A percentile compares a stretch with the other conserved stretches of the same genome.
Evolutionary conservation across 2,113 vertebrate genomes (phyloP).

Genomic region (Anarrhichthys ocellatus): DNA sequence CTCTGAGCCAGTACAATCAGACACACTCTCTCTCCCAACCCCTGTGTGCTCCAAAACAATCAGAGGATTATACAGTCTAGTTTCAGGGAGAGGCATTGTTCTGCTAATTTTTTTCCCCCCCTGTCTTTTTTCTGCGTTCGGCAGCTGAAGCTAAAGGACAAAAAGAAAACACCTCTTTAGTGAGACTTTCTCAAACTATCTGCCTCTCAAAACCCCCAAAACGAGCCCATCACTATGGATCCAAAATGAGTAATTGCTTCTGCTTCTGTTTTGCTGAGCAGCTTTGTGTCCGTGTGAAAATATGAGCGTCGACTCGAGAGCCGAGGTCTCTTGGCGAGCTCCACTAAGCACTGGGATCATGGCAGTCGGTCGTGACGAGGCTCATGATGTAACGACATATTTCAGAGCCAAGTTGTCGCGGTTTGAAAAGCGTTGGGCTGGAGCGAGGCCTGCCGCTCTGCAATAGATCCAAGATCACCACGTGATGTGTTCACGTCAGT

Average conservation of each 20-base stretch:
- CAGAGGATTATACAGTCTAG: slow-evolving; percentile 26
- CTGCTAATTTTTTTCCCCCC: background rate
- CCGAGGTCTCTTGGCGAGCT: slow-evolving; percentile 3
- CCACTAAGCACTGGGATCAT: slow-evolving; percentile 53
- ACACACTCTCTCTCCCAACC: slow-evolving; percentile 16
- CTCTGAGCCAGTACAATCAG: slow-evolving; percentile 57
- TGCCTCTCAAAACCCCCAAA: background rate
- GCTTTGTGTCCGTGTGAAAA: slow-evolving; percentile 9
- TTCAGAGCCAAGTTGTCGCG: slow-evolving; percentile 51
- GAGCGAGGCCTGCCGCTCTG: slow-evolving; percentile 35
- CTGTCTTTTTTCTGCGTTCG: background rate
- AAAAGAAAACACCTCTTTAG: background rate
- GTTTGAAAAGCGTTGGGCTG: slow-evolving; percentile 28
- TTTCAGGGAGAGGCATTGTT: slow-evolving; percentile 3
- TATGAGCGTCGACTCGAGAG: background rate
- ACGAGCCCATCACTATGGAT: background rate
- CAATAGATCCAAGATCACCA: slow-evolving; percentile 45
- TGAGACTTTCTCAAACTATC: background rate
- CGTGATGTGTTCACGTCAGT: slow-evolving; percentile 33
- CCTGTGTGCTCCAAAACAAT: slow-evolving; percentile 27
- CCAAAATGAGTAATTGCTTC: slow-evolving; percentile 4
- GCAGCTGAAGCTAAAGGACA: background rate
- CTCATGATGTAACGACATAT: slow-evolving; percentile 56
- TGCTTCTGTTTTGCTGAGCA: slow-evolving; percentile 1
- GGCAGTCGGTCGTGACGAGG: slow-evolving; percentile 45